Conservation (phyloP, 2,113 vertebrate genomes). For the Mirounga angustirostris region DNA sequence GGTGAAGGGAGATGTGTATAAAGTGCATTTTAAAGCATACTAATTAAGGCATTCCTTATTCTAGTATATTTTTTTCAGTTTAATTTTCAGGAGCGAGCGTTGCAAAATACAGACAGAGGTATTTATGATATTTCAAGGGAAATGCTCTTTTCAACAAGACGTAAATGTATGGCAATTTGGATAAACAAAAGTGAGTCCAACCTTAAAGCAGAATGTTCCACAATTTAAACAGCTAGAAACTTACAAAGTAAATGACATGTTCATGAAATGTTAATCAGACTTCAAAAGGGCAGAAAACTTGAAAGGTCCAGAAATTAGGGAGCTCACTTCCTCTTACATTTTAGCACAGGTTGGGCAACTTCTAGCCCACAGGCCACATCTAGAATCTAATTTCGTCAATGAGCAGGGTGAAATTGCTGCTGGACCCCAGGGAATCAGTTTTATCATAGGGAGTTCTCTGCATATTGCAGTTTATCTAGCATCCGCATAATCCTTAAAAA, state of each 20-base stretch:
- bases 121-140: constrained; percentile 3
- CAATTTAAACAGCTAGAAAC: constrained; percentile 39
- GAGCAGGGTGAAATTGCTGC: not conserved
- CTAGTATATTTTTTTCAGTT: constrained; percentile 41
- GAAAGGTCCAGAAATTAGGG: not conserved
- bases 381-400: not conserved
- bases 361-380: not conserved
- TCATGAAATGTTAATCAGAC: not conserved
- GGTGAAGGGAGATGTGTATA: not conserved
- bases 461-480: not conserved
- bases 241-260: not conserved
- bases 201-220: constrained; percentile 1
- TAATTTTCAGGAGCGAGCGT: constrained; percentile 53
- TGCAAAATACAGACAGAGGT: not conserved
- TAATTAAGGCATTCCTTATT: constrained; percentile 37
- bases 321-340: constrained; percentile 14
- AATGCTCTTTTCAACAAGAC: constrained; percentile 43
- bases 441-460: not conserved
- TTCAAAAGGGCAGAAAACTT: constrained; percentile 22
- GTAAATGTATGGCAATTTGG: not conserved
- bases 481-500: not conserved
- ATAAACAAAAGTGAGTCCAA: constrained; percentile 23
- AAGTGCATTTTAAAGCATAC: not conserved
- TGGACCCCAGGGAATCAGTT: not conserved
- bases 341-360: not conserved